These are phyloP conservation scores for Serripes groenlandicus DNA, from an alignment of 2,888 invertebrate species.

Conservation along the genomic window DNA sequence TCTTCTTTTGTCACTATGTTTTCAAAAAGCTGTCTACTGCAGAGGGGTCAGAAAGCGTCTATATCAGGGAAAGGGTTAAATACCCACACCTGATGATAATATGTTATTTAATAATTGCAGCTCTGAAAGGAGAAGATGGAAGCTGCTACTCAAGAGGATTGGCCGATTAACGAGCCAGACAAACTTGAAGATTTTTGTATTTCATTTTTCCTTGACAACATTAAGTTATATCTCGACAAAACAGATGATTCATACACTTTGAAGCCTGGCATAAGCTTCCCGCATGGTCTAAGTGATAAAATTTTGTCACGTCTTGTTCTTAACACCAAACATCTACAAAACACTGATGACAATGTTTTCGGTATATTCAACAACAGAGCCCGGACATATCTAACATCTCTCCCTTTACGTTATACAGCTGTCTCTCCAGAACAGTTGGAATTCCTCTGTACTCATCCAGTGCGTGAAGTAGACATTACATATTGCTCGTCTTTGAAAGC, in stretches of 20 bases:
- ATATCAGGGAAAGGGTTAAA: no score
- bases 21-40: no score
- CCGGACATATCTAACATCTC: conserved; percentile 63
- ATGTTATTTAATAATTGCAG: no score
- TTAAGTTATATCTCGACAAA: conserved; percentile 52
- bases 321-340: conserved; percentile 43
- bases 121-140: no score
- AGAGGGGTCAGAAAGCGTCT: no score
- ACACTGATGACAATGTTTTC: conserved; percentile 51
- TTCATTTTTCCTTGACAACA: conserved; percentile 52
- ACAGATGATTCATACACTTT: conserved; percentile 60
- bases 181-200: conserved; percentile 58
- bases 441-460: conserved; percentile 91
- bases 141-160: conserved; percentile 10
- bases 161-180: conserved; percentile 49
- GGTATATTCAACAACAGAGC: conserved; percentile 64
- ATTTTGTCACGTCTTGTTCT: conserved; percentile 42
- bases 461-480: conserved; percentile 91
- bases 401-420: conserved; percentile 70
- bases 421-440: conserved; percentile 91
- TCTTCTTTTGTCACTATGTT: no score
- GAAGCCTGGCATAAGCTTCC: conserved; percentile 60
- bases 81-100: no score
- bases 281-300: conserved; percentile 64
- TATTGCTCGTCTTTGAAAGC: conserved; percentile 90